Percentiles rank a stretch among this genome's conserved stretches.
These are phyloP conservation scores for Watsonalla binaria DNA, from an alignment of 2,888 invertebrate genomes.

Conservation along the genomic window DNA sequence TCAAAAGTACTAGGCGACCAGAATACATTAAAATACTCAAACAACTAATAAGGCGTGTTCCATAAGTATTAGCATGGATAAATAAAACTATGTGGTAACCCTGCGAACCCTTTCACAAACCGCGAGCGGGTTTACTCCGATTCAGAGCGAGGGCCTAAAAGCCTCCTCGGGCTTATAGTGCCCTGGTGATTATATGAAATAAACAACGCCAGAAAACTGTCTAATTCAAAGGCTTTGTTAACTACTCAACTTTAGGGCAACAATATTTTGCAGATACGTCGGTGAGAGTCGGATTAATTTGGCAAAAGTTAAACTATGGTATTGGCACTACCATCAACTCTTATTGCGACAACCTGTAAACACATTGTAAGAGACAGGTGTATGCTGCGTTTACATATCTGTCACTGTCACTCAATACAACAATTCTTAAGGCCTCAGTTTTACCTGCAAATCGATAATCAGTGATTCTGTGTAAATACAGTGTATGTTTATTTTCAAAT, in stretches of 20 bases:
- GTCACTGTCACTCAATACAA: too few species aligned
- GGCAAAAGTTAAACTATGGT: background rate
- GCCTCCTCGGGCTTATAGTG: constrained; percentile 7
- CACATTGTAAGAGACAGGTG: too few species aligned
- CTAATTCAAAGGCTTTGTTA: background rate
- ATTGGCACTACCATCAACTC: too few species aligned
- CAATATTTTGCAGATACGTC: too few species aligned
- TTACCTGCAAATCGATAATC: too few species aligned
- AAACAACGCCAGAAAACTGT: background rate
- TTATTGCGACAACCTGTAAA: too few species aligned
- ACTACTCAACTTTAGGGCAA: background rate
- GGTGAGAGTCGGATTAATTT: background rate
- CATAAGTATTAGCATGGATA: background rate
- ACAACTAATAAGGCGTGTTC: background rate
- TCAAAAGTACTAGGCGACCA: too few species aligned
- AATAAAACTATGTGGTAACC: constrained; percentile 2
- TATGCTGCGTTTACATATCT: too few species aligned
- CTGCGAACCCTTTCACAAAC: constrained; percentile 3
- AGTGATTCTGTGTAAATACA: too few species aligned
- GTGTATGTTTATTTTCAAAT: too few species aligned
- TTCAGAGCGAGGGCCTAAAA: constrained; percentile 5
- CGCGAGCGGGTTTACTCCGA: background rate
- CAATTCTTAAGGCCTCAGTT: too few species aligned
- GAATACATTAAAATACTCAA: too few species aligned
- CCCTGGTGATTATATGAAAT: background rate